Evolutionary conservation across 1,140 invertebrate genomes (phyloP).

Genomic region (Hyles vespertilio): DNA sequence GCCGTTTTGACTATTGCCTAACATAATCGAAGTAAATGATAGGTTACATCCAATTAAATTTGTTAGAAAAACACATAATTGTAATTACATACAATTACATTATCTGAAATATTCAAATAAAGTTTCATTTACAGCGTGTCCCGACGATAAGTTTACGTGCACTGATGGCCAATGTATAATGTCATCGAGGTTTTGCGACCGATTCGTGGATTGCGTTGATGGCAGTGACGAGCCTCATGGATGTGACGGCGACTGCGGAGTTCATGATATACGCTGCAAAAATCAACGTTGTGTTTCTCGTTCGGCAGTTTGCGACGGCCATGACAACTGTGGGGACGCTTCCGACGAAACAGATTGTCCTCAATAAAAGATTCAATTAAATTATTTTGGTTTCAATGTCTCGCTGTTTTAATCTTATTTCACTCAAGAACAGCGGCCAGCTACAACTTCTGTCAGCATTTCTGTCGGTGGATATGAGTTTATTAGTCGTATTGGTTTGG

Average conservation of each 20-base stretch:
- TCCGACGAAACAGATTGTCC: constrained; percentile 80
- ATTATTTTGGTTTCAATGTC: too few species aligned
- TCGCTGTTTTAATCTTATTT: not conserved
- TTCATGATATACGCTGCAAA: constrained; percentile 63
- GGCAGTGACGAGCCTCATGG: constrained; percentile 86
- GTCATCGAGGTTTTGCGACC: constrained; percentile 89
- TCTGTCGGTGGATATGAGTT: too few species aligned
- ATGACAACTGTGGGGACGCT: constrained; percentile 79
- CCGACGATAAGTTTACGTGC: constrained; percentile 65
- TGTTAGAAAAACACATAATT: too few species aligned
- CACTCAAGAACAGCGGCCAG: too few species aligned
- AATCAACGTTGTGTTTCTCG: constrained; percentile 79
- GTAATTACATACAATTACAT: too few species aligned
- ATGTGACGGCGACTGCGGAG: constrained; percentile 77
- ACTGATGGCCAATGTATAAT: constrained; percentile 85
- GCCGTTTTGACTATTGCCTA: too few species aligned
- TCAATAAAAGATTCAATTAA: not conserved
- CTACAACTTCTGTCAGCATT: too few species aligned
- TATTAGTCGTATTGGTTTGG: too few species aligned
- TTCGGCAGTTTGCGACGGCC: constrained; percentile 76
- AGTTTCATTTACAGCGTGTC: constrained; percentile 53
- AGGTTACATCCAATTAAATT: too few species aligned
- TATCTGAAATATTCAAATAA: constrained; percentile 3
- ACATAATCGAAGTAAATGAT: too few species aligned
- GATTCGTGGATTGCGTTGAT: constrained; percentile 87